phyloP scores from a whole-genome alignment of 1,140 invertebrate genomes.

The Subanguina moxae region DNA sequence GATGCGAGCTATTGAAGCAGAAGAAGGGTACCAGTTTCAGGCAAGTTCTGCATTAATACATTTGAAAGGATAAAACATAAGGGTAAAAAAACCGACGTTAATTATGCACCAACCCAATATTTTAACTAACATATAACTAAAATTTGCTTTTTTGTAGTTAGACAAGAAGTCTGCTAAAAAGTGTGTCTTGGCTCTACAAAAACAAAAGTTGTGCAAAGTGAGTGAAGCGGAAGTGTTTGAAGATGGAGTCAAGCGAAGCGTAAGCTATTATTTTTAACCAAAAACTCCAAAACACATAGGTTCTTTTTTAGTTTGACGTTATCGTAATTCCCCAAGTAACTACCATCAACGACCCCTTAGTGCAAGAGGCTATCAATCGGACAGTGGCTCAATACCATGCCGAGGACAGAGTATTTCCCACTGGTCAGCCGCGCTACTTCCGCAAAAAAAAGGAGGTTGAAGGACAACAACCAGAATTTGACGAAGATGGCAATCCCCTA shows the following conservation, averaged over 20 bases:
- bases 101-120: background rate
- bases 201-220: conserved; percentile 29
- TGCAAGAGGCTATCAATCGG: conserved; percentile 33
- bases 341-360: conserved; percentile 20
- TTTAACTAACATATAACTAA: too few species aligned
- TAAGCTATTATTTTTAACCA: conserved; percentile 20
- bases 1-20: conserved; percentile 33
- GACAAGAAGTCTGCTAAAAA: conserved; percentile 56
- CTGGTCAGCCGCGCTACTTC: conserved; percentile 39
- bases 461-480: background rate
- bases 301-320: conserved; percentile 35
- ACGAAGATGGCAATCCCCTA: background rate
- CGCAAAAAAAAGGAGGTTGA: conserved; percentile 2
- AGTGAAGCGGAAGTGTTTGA: conserved; percentile 31
- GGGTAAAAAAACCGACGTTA: too few species aligned
- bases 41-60: conserved; percentile 24
- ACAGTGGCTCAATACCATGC: conserved; percentile 38
- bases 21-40: conserved; percentile 42
- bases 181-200: conserved; percentile 44
- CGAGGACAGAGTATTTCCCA: conserved; percentile 49
- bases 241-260: conserved; percentile 27
- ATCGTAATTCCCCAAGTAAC: conserved; percentile 29
- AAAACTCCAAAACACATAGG: background rate
- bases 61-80: too few species aligned
- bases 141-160: conserved; percentile 36